These are phyloP conservation scores for Encarsia formosa DNA, from an alignment of 2,888 invertebrate species.

Conservation along the genomic window DNA sequence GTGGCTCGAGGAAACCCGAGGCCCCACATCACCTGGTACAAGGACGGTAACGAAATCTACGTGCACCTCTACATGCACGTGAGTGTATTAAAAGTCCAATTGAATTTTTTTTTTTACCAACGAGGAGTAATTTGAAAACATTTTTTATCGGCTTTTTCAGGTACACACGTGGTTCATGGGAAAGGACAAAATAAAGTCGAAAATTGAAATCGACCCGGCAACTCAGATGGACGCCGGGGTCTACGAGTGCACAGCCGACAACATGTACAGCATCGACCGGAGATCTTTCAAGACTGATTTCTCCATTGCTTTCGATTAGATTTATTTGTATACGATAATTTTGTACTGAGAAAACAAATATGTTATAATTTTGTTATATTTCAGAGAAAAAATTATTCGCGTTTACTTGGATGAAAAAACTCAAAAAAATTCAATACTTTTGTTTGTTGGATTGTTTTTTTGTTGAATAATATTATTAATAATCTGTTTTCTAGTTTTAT, in stretches of 20 bases:
- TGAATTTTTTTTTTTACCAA: not conserved
- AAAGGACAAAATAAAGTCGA: slow-evolving; percentile 80
- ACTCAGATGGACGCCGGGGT: slow-evolving; percentile 96
- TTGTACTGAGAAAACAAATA: slow-evolving; percentile 7
- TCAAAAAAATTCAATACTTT: too few relatives aligned
- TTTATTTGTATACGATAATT: not conserved
- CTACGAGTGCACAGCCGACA: slow-evolving; percentile 90
- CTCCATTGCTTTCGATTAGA: slow-evolving; percentile 81
- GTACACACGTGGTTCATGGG: slow-evolving; percentile 87
- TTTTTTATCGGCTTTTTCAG: slow-evolving; percentile 50
- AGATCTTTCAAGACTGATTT: slow-evolving; percentile 91
- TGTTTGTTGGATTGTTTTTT: too few relatives aligned
- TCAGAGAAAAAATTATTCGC: too few relatives aligned
- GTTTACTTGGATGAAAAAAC: too few relatives aligned
- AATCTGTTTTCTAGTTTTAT: too few relatives aligned
- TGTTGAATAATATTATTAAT: too few relatives aligned
- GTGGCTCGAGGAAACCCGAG: slow-evolving; percentile 85
- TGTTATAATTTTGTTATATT: too few relatives aligned
- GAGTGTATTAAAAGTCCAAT: slow-evolving; percentile 21
- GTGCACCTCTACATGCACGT: slow-evolving; percentile 85
- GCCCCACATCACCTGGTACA: slow-evolving; percentile 93
- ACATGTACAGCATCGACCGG: slow-evolving; percentile 88
- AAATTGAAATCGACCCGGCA: slow-evolving; percentile 91
- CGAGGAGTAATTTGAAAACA: not conserved
- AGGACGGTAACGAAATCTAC: slow-evolving; percentile 90